Evolutionary conservation across 2,797 vertebrate species (phyloP).

Genomic region (Danio jaintianensis): DNA sequence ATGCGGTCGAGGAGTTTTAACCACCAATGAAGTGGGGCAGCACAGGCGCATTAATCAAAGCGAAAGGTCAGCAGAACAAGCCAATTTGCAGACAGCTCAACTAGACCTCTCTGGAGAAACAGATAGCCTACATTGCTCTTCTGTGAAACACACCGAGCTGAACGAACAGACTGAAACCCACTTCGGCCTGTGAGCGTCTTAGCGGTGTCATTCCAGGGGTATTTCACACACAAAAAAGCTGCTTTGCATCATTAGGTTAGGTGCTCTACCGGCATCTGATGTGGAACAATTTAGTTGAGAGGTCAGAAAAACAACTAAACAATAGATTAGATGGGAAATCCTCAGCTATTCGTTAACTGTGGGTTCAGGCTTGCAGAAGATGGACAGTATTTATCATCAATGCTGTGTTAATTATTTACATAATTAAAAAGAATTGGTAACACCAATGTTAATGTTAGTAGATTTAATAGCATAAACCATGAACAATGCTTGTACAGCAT

Average conservation of each 20-base stretch:
- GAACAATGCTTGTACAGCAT: no score
- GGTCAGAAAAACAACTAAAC: not conserved
- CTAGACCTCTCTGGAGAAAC: slow-evolving; percentile 78
- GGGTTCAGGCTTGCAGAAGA: slow-evolving; percentile 20
- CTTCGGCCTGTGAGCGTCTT: slow-evolving; percentile 13
- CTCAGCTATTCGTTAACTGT: not conserved
- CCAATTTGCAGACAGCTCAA: slow-evolving; percentile 78
- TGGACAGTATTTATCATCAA: not conserved
- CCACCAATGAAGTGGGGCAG: slow-evolving; percentile 52
- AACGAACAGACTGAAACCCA: slow-evolving; percentile 18
- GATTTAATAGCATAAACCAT: no score
- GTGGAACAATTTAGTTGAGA: slow-evolving; percentile 9
- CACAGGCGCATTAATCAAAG: slow-evolving; percentile 79
- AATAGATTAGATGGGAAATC: slow-evolving; percentile 19
- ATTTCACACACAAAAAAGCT: slow-evolving; percentile 4
- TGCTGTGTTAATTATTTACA: no score
- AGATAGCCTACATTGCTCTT: slow-evolving; percentile 65
- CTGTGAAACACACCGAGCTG: slow-evolving; percentile 35
- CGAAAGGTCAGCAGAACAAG: slow-evolving; percentile 82
- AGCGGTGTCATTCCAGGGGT: not conserved
- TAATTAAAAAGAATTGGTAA: no score
- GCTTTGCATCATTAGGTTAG: slow-evolving; percentile 33
- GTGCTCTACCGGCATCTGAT: slow-evolving; percentile 1
- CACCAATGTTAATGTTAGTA: no score
- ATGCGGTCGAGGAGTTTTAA: slow-evolving; percentile 42